A percentile compares a stretch with the other conserved stretches of the same genome.
Conservation (phyloP, 1,140 invertebrate genomes). For the Microplitis mediator region DNA sequence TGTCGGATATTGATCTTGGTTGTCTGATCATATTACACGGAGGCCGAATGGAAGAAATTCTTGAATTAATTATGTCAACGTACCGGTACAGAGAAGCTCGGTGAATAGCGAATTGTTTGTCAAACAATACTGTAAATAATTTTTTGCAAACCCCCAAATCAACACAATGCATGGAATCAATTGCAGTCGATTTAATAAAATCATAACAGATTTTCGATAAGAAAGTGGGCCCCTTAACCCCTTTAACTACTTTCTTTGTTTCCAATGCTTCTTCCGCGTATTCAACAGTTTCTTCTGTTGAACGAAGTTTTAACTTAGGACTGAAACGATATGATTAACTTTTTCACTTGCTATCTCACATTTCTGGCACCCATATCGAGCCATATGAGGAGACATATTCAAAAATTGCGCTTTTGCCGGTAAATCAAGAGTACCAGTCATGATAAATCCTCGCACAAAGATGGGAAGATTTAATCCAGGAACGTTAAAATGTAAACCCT, state of each 20-base stretch:
- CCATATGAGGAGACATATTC: neutral
- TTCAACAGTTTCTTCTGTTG: neutral
- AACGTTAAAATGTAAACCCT: slow-evolving; percentile 1
- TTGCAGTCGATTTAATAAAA: slow-evolving; percentile 11
- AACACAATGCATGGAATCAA: slow-evolving; percentile 26
- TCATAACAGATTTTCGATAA: slow-evolving; percentile 10
- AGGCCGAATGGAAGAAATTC: slow-evolving; percentile 1
- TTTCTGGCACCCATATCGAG: neutral
- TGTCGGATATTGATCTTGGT: slow-evolving; percentile 19
- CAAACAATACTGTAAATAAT: slow-evolving; percentile 23
- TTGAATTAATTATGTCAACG: neutral
- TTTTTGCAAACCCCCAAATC: slow-evolving; percentile 24
- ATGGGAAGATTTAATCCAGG: neutral
- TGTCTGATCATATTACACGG: slow-evolving; percentile 12
- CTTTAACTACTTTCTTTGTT: neutral
- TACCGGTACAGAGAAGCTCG: slow-evolving; percentile 11
- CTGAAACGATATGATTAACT: neutral
- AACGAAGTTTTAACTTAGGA: neutral
- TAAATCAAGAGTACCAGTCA: slow-evolving; percentile 13
- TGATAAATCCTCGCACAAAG: neutral
- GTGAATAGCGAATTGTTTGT: neutral
- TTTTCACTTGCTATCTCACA: neutral
- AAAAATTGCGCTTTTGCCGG: slow-evolving; percentile 7
- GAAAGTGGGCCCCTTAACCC: neutral
- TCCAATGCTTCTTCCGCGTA: neutral